phyloP scores from a whole-genome alignment of 2,888 invertebrate species.

The Atrina japonica region DNA sequence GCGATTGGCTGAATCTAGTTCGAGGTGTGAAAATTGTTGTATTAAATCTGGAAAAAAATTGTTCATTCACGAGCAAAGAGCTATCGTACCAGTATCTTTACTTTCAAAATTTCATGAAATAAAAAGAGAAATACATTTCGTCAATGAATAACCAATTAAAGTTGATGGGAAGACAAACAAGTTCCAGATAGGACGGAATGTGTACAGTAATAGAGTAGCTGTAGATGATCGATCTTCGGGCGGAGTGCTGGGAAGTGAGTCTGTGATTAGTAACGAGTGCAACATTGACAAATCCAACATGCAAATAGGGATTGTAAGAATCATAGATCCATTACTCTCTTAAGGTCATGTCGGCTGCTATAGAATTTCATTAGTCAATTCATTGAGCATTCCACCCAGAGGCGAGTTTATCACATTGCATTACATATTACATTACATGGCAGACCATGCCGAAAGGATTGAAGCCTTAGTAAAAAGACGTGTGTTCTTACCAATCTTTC shows the following conservation, averaged over 20 bases:
- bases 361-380: not conserved
- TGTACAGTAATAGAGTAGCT: not conserved
- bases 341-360: not conserved
- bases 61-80: no score
- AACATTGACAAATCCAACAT: not conserved
- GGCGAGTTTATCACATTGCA: no score
- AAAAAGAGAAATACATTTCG: not conserved
- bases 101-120: not conserved
- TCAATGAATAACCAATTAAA: not conserved
- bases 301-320: not conserved
- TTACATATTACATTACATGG: not conserved
- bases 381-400: no score
- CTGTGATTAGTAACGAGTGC: not conserved
- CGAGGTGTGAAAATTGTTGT: no score
- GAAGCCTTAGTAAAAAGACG: not conserved
- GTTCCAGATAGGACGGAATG: not conserved
- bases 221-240: not conserved
- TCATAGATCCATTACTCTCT: not conserved
- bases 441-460: not conserved
- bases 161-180: not conserved
- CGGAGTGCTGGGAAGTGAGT: slow-evolving; percentile 6
- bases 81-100: no score
- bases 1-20: no score
- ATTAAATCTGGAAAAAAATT: no score
- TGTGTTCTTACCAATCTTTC: no score